Evolutionary conservation across 2,113 vertebrate species (phyloP).

Genomic region (Nerophis lumbriciformis): DNA sequence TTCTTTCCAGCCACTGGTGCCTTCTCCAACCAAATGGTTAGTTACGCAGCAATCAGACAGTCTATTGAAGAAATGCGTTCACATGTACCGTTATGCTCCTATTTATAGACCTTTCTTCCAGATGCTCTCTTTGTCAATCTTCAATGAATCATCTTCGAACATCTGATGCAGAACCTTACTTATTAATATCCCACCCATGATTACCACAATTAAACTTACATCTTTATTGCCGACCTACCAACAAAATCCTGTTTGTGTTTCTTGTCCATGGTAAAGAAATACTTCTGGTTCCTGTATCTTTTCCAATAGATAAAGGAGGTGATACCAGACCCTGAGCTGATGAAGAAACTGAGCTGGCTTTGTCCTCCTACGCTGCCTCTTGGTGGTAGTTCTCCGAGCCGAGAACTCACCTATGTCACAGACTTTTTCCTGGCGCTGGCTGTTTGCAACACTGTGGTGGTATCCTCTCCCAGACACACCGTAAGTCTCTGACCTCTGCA

Average conservation of each 20-base stretch:
- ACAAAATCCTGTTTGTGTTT: too few species aligned
- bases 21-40: slow-evolving; percentile 89
- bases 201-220: too few species aligned
- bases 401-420: slow-evolving; percentile 73
- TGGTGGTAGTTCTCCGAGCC: neutral
- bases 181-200: too few species aligned
- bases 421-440: slow-evolving; percentile 92
- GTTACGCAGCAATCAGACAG: slow-evolving; percentile 12
- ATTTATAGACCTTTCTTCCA: too few species aligned
- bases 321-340: slow-evolving; percentile 79
- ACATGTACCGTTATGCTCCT: too few species aligned
- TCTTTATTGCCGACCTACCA: too few species aligned
- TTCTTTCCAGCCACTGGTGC: slow-evolving; percentile 58
- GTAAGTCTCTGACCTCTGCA: slow-evolving; percentile 49
- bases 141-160: too few species aligned
- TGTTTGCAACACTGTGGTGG: slow-evolving; percentile 91
- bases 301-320: slow-evolving; percentile 82
- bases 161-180: too few species aligned
- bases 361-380: slow-evolving; percentile 35
- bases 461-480: slow-evolving; percentile 80
- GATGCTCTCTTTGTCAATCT: too few species aligned
- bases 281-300: slow-evolving; percentile 13
- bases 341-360: slow-evolving; percentile 76
- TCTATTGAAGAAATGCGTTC: neutral
- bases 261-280: too few species aligned